A percentile compares a stretch with the other conserved stretches of the same genome.
Evolutionary conservation across 2,888 invertebrate species (phyloP).

Genomic region (Lepas anatifera): DNA sequence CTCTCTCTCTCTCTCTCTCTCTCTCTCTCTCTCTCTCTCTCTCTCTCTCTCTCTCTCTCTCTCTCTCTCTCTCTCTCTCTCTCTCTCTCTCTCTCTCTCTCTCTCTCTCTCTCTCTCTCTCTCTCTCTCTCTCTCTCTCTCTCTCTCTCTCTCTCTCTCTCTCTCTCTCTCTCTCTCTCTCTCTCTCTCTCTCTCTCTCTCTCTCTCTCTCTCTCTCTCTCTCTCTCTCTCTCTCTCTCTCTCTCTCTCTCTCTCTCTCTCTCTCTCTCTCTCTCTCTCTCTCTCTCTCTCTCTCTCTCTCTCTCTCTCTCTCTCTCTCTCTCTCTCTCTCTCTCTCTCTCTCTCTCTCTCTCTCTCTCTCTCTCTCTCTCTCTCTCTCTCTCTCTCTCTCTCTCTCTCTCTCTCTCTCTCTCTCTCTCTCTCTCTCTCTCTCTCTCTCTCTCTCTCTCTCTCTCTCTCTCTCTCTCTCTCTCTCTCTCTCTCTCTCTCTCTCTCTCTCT

Average conservation of each 20-base stretch:
- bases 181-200: no score
- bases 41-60: no score
- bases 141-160: no score
- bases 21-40: no score
- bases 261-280: conserved; percentile 14
- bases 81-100: no score
- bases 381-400: conserved; percentile 1
- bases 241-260: conserved; percentile 13
- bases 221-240: no score
- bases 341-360: not conserved
- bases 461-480: conserved; percentile 21
- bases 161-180: no score
- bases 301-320: conserved; percentile 9
- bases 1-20: no score
- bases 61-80: no score
- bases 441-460: conserved; percentile 14
- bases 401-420: conserved; percentile 24
- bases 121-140: no score
- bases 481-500: conserved; percentile 14
- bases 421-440: conserved; percentile 24
- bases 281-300: conserved; percentile 5
- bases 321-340: conserved; percentile 4
- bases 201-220: no score
- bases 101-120: no score
- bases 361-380: not conserved